Evolutionary conservation across 2,113 vertebrate genomes (phyloP), one percentile per base, ranked within the genome.

Genomic region (Glaucidium brasilianum): DNA sequence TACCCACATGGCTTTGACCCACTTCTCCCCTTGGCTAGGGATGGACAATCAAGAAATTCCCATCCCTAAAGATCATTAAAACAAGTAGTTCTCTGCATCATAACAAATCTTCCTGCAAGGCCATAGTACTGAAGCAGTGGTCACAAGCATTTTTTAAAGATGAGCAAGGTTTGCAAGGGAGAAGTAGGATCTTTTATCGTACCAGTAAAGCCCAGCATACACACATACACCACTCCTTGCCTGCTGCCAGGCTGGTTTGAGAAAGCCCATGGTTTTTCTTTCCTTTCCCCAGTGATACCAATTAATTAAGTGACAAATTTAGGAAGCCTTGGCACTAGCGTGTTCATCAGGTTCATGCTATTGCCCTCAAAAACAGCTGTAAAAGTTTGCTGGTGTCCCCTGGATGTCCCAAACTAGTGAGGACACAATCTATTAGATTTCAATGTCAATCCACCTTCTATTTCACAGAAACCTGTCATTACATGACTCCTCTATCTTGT

Each of bases 211-310:
- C 49, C 56, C 66, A 55, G 21, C 0, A 8, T 4, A 3, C 8
- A 43, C 26, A 43, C 4, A 16, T 2, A 35, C 15, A 25, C 1
- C 27, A 12, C 41, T 20, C 49, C 18, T 23, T 5, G 12, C 20
- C 21, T 4, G 0, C 71, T 39, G 13, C 13, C 23, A 56, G 29
- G n/a, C 13, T 3, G 0, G 21, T 20, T 3, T 10, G 34, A 34
- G 2, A 29, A 47, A 73, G 23, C 7, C 14, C 26, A 3, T 3
- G 15, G 20, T 39, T 72, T 22, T 41, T 21, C 20, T 76, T 15
- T 72, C 50, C 55, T 50, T 63, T 23, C 53, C 16, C 11, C 39
- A 25, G 0, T 0, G 41, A 43, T 2, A 34, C 55, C n/a, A 35
- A 11, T 41, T 66, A 6, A 45, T n/a, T 9, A 20, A 68, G 52